Evolutionary conservation across 2,113 vertebrate species (phyloP), one percentile per base, ranked within the genome.

Genomic region (Corythaeola cristata): DNA sequence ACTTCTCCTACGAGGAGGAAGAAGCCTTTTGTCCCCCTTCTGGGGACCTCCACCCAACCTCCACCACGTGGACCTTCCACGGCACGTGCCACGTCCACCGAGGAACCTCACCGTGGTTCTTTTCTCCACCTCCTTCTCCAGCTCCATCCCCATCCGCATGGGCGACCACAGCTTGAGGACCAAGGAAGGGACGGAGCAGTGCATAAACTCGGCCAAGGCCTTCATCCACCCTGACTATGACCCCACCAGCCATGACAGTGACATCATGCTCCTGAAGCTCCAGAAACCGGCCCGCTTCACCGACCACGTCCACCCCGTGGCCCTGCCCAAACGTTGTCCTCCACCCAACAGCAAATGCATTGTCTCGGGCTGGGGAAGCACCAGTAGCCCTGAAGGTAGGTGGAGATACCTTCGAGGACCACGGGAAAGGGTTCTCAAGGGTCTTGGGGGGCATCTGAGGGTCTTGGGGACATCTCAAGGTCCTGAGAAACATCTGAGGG

Each of bases 211-310:
- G n/a, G 97, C 89, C 0, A 19, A 88, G 68, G 84, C 97, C 87
- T 97, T 97, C 93, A 58, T 95, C 18, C 97, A 97, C 90, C 97
- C 97, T 2, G 33, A 7, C 87, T 97, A 97, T 83, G 52, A 97
- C 67, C 47, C 94, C 85, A 97, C 92, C 68, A 97, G 64, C 91
- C 98, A 99, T 49, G 98, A 99, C 96, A 98, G 98, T 0, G 98
- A 99, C 98, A 92, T 99, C 97, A 98, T 99, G 98, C 96, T 99
- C 69, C 98, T 99, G 95, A 98, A 98, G 96, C 95, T 99, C 95
- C 96, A 92, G 17, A 15, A 14, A 0, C 95, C 98, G 0, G 98
- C 94, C 77, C 11, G 23, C n/a, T 66, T 99, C 28, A 99, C 98
- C 79, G 62, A 49, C 63, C 96, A 97, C 6, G 97, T 99, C 66